These are phyloP conservation scores for Marisa cornuarietis DNA, from an alignment of 1,140 invertebrate genomes.

Conservation along the genomic window DNA sequence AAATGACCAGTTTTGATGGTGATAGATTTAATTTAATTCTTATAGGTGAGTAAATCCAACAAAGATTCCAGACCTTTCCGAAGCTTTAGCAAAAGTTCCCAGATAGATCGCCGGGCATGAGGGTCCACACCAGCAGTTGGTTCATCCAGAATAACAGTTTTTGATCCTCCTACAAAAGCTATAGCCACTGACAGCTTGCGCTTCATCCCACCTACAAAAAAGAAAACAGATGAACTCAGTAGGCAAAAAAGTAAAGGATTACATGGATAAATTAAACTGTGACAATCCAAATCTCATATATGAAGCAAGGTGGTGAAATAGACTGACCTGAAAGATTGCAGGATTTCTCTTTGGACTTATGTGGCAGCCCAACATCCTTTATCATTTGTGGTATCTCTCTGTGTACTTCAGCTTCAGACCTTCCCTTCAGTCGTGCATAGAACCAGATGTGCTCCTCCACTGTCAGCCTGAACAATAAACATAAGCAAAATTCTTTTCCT, in stretches of 20 bases:
- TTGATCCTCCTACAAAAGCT: conserved; percentile 70
- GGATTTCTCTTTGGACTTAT: conserved; percentile 70
- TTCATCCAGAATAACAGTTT: conserved; percentile 70
- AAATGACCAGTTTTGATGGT: background rate
- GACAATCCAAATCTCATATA: background rate
- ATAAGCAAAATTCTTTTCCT: too few relatives aligned
- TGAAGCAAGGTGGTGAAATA: background rate
- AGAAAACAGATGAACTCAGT: background rate
- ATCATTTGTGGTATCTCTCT: conserved; percentile 62
- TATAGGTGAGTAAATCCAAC: background rate
- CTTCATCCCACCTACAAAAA: conserved; percentile 70
- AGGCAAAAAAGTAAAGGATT: background rate
- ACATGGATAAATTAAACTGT: background rate
- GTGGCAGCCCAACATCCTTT: conserved; percentile 68
- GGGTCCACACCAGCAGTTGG: conserved; percentile 73
- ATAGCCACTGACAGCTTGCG: conserved; percentile 72
- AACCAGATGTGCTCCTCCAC: conserved; percentile 68
- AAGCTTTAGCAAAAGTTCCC: conserved; percentile 71
- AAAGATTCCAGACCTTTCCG: conserved; percentile 63
- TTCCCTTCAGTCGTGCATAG: conserved; percentile 67
- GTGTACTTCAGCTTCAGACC: conserved; percentile 53
- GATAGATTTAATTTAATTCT: background rate
- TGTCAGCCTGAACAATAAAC: conserved; percentile 57
- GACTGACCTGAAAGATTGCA: conserved; percentile 69
- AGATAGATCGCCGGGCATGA: conserved; percentile 69